Percentiles rank a stretch among this genome's conserved stretches.
These are phyloP conservation scores for Chloropsis cyanopogon DNA, from an alignment of 2,113 vertebrate species.

Conservation along the genomic window DNA sequence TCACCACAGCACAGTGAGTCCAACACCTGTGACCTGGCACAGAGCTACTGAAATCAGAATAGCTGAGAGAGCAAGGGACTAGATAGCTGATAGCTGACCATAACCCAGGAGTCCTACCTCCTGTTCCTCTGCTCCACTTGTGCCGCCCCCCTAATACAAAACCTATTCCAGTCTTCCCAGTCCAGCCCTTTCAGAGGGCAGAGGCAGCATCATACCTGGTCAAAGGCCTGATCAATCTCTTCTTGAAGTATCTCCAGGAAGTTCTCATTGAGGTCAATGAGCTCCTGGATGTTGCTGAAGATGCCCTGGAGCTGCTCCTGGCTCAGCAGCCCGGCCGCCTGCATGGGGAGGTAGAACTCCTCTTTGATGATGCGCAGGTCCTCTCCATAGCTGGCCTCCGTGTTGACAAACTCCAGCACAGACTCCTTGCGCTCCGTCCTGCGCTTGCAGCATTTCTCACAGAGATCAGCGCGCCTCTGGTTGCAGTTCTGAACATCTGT, in stretches of 20 bases:
- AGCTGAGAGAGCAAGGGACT: background rate
- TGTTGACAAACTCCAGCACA: slow-evolving; percentile 89
- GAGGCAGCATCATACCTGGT: slow-evolving; percentile 73
- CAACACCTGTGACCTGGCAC: background rate
- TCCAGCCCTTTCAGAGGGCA: background rate
- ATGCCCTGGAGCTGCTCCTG: slow-evolving; percentile 83
- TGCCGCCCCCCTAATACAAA: background rate
- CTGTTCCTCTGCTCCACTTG: background rate
- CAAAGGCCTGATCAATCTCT: slow-evolving; percentile 85
- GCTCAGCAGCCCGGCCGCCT: slow-evolving; percentile 82
- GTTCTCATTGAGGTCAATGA: slow-evolving; percentile 85
- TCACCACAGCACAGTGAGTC: background rate
- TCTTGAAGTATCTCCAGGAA: slow-evolving; percentile 88
- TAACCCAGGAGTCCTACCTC: background rate
- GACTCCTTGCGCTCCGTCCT: slow-evolving; percentile 88
- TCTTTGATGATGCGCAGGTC: slow-evolving; percentile 87
- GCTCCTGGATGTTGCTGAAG: slow-evolving; percentile 88
- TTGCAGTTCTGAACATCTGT: slow-evolving; percentile 67
- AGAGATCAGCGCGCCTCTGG: slow-evolving; percentile 77
- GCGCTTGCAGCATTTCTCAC: slow-evolving; percentile 82
- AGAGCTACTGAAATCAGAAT: background rate
- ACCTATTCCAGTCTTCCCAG: background rate
- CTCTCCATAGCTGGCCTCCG: slow-evolving; percentile 86
- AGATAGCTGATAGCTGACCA: background rate
- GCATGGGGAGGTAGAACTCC: slow-evolving; percentile 89